Evolutionary conservation across 2,888 invertebrate genomes (phyloP).

Genomic region (Leptodirus hochenwartii): DNA sequence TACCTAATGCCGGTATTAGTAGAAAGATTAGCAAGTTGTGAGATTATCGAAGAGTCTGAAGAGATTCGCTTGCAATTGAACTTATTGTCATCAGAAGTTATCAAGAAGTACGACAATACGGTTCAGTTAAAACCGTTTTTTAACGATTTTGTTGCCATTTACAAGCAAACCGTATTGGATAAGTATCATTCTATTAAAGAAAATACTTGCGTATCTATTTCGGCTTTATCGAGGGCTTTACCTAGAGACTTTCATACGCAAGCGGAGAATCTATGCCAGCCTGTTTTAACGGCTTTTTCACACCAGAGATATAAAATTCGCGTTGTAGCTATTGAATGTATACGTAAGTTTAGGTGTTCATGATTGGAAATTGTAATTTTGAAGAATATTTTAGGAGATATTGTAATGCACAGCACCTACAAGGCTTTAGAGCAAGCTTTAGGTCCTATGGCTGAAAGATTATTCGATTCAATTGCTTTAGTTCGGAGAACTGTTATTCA

Average conservation of each 20-base stretch:
- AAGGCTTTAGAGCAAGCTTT: constrained; percentile 41
- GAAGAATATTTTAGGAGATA: constrained; percentile 27
- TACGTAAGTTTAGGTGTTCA: constrained; percentile 32
- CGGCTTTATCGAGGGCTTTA: constrained; percentile 40
- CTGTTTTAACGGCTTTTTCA: constrained; percentile 49
- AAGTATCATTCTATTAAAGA: constrained; percentile 66
- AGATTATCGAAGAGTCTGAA: constrained; percentile 54
- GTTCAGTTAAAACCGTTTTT: constrained; percentile 45
- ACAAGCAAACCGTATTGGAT: constrained; percentile 55
- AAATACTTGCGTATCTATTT: constrained; percentile 54
- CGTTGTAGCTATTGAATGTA: constrained; percentile 50
- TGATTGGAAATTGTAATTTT: constrained; percentile 2
- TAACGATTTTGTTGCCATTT: constrained; percentile 56
- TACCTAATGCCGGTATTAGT: constrained; percentile 58
- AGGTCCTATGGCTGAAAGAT: constrained; percentile 64
- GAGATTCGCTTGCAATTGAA: constrained; percentile 62
- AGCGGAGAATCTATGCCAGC: constrained; percentile 53
- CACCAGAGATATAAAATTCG: constrained; percentile 76
- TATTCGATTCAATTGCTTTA: constrained; percentile 67
- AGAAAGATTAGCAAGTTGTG: constrained; percentile 59
- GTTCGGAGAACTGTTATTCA: constrained; percentile 62
- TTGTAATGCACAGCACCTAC: constrained; percentile 36
- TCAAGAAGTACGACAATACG: constrained; percentile 41
- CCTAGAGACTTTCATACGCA: constrained; percentile 56
- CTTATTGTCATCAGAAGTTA: constrained; percentile 42